phyloP scores from a whole-genome alignment of 2,888 invertebrate genomes.

The Torymus auratus region DNA sequence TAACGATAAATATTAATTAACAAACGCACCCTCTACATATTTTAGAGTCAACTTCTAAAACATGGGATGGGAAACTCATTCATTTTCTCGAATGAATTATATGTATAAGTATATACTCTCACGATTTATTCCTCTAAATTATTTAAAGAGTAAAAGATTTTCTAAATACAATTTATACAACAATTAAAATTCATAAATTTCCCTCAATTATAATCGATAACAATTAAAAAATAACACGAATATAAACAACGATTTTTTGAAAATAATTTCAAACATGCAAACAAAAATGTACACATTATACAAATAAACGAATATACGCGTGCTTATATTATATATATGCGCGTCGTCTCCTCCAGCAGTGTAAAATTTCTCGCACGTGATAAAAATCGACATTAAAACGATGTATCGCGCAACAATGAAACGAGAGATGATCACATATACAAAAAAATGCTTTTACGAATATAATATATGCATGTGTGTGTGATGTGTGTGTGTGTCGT shows the following conservation, averaged over 20 bases:
- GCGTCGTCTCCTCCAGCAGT: constrained; percentile 40
- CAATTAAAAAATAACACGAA: constrained; percentile 15
- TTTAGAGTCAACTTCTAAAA: constrained; percentile 1
- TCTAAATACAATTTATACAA: too few relatives aligned
- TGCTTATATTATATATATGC: too few relatives aligned
- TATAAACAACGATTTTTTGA: neutral
- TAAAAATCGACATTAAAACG: constrained; percentile 32
- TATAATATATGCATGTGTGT: too few relatives aligned
- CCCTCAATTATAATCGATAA: neutral
- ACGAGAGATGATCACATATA: constrained; percentile 9
- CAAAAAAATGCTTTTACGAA: too few relatives aligned
- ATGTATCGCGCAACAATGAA: constrained; percentile 38
- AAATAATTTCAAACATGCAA: constrained; percentile 21
- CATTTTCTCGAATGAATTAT: too few relatives aligned
- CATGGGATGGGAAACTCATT: too few relatives aligned
- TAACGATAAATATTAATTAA: constrained; percentile 23
- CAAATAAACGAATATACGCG: constrained; percentile 9
- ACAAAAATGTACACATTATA: constrained; percentile 14
- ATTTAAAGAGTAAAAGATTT: too few relatives aligned
- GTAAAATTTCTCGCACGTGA: constrained; percentile 30
- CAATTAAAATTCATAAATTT: neutral
- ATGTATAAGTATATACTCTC: too few relatives aligned
- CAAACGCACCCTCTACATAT: neutral
- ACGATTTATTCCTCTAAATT: too few relatives aligned
- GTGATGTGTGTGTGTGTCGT: too few relatives aligned